These are phyloP conservation scores for Anoura caudifer DNA, from an alignment of 2,113 vertebrate genomes.

Conservation along the genomic window DNA sequence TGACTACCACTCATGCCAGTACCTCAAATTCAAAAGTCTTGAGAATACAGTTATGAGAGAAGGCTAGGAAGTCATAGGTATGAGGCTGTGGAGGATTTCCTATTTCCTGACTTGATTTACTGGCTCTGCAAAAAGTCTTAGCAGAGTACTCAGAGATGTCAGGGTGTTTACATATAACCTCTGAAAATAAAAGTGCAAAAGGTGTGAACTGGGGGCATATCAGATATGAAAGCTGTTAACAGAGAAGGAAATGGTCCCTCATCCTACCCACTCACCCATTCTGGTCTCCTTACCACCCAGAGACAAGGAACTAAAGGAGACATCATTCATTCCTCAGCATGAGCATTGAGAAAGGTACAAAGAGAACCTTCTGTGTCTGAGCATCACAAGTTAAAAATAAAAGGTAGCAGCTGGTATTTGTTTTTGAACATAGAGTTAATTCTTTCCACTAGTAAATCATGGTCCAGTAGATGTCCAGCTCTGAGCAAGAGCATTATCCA, in stretches of 20 bases:
- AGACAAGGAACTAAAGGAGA: not conserved
- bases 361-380: not conserved
- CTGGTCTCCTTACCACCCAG: not conserved
- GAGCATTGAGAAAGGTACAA: not conserved
- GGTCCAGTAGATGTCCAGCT: not conserved
- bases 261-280: not conserved
- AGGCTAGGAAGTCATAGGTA: not conserved
- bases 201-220: not conserved
- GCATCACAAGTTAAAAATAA: not conserved
- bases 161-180: not conserved
- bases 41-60: not conserved
- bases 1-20: not conserved
- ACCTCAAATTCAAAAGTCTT: not conserved
- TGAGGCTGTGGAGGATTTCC: not conserved
- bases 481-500: not conserved
- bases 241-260: not conserved
- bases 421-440: not conserved
- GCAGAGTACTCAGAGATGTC: not conserved
- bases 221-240: not conserved
- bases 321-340: not conserved
- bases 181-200: not conserved
- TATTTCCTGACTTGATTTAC: not conserved
- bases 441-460: not conserved
- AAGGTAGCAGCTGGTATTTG: not conserved
- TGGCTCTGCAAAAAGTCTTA: not conserved